Conservation (phyloP, 2,797 vertebrate genomes). For the Babyrousa celebensis region DNA sequence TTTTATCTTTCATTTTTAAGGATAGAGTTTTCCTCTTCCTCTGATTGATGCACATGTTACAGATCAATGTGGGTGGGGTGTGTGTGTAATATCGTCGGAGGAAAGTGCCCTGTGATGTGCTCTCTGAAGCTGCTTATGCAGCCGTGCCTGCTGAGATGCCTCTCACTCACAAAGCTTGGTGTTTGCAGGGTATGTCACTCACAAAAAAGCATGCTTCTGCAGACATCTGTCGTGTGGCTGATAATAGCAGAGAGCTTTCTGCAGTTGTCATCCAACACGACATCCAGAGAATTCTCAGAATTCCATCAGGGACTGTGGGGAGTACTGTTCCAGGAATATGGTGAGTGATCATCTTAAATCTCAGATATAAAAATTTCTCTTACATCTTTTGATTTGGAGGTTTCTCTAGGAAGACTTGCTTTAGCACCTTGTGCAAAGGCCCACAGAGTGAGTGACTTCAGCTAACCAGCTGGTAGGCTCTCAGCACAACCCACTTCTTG, state of each 20-base stretch:
- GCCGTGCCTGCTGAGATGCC: not conserved
- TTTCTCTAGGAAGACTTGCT: slow-evolving; percentile 12
- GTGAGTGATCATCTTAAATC: slow-evolving; percentile 40
- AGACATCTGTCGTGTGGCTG: slow-evolving; percentile 53
- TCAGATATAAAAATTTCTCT: slow-evolving; percentile 3
- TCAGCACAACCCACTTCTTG: not conserved
- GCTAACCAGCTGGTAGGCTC: not conserved
- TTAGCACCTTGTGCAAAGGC: not conserved
- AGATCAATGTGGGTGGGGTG: not conserved
- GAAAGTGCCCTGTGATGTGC: not conserved
- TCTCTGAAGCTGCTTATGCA: not conserved
- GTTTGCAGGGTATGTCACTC: not conserved
- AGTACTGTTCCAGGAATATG: slow-evolving; percentile 52
- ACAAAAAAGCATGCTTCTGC: not conserved
- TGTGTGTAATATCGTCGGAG: not conserved
- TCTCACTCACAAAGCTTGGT: not conserved
- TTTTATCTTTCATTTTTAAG: slow-evolving; percentile 30
- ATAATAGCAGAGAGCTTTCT: slow-evolving; percentile 55
- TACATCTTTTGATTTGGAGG: not conserved
- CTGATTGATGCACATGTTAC: not conserved
- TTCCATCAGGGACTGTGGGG: not conserved
- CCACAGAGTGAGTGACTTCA: not conserved
- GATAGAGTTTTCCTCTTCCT: not conserved
- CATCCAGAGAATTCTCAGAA: slow-evolving; percentile 48
- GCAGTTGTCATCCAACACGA: not conserved